phyloP scores from a whole-genome alignment of 2,888 invertebrate genomes.

The Lithophane semibrunnea region DNA sequence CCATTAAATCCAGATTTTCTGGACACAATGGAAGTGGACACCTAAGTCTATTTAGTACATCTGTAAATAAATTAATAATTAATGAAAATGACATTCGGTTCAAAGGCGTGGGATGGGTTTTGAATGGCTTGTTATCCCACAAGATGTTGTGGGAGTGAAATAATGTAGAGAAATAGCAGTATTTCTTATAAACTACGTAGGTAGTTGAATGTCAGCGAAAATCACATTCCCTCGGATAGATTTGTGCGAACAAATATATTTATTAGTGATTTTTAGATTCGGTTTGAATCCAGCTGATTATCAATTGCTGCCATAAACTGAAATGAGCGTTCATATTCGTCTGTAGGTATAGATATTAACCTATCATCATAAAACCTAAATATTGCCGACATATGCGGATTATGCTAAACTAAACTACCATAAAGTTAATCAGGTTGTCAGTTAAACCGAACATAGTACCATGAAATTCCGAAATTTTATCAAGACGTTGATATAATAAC shows the following conservation, averaged over 20 bases:
- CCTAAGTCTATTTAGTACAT: background rate
- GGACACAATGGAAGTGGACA: background rate
- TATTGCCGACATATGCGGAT: background rate
- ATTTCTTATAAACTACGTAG: background rate
- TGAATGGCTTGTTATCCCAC: background rate
- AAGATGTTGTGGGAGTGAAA: background rate
- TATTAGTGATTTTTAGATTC: background rate
- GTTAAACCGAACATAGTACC: background rate
- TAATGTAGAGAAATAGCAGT: background rate
- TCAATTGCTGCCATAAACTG: background rate
- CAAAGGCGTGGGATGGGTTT: background rate
- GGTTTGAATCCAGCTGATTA: background rate
- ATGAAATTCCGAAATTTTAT: constrained; percentile 10
- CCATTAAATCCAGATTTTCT: constrained; percentile 7
- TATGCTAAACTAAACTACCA: background rate
- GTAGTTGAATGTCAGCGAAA: background rate
- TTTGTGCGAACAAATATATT: background rate
- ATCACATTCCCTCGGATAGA: constrained; percentile 2
- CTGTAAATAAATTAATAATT: background rate
- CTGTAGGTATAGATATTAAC: background rate
- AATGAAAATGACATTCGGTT: background rate
- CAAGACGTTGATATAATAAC: constrained; percentile 26
- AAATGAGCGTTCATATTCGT: background rate
- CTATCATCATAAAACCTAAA: no score
- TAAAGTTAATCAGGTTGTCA: background rate